These are phyloP conservation scores for Falcunculus frontatus DNA, from an alignment of 2,113 vertebrate genomes.

Conservation along the genomic window DNA sequence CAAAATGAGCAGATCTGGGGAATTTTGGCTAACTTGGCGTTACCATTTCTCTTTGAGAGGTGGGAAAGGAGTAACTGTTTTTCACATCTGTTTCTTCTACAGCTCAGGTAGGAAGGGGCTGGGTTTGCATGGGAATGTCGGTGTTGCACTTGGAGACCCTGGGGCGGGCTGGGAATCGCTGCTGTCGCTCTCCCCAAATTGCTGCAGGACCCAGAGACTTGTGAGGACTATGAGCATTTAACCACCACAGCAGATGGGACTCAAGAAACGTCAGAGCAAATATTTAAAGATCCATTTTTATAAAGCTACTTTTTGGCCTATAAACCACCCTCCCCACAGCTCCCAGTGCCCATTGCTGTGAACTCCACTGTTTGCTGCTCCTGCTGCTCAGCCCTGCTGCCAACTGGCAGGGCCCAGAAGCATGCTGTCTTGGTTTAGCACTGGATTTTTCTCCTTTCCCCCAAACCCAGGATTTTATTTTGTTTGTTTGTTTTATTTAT, in stretches of 20 bases:
- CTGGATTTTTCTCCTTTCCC: neutral
- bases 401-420: neutral
- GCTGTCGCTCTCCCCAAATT: fast-evolving
- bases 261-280: constrained; percentile 22
- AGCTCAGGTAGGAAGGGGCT: neutral
- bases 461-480: neutral
- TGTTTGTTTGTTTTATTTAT: constrained; percentile 13
- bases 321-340: neutral
- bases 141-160: fast-evolving
- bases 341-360: neutral
- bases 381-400: neutral
- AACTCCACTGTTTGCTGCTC: neutral
- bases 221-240: fast-evolving
- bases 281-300: constrained; percentile 55
- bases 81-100: neutral
- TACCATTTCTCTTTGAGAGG: neutral
- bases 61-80: neutral
- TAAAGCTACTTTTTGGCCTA: constrained; percentile 10
- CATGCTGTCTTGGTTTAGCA: neutral
- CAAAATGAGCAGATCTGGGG: neutral
- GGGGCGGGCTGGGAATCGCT: neutral
- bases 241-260: neutral
- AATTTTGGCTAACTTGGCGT: neutral
- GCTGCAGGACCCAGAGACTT: fast-evolving
- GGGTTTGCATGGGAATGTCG: neutral